Evolutionary conservation across 2,888 invertebrate genomes (phyloP).

Genomic region (Leucoptera coffeella): DNA sequence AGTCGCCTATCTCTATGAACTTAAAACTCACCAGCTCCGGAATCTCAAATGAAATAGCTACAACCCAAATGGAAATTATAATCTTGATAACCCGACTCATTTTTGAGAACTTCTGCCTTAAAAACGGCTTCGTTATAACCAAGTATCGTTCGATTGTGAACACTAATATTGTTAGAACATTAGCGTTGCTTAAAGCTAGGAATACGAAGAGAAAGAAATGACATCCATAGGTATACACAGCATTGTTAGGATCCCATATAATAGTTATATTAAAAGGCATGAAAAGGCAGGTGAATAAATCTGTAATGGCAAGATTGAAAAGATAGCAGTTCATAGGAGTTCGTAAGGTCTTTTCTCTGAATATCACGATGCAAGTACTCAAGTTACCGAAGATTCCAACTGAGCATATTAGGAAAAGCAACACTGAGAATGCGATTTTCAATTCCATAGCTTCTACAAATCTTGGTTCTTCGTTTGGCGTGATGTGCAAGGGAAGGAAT

Average conservation of each 20-base stretch:
- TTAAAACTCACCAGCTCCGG: conserved; percentile 53
- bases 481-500: too few species aligned
- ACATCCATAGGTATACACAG: conserved; percentile 73
- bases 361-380: conserved; percentile 71
- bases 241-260: conserved; percentile 68
- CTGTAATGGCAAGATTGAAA: conserved; percentile 71
- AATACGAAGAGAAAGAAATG: conserved; percentile 66
- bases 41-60: conserved; percentile 64
- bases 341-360: conserved; percentile 68
- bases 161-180: conserved; percentile 77
- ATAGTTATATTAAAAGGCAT: conserved; percentile 75
- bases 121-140: conserved; percentile 78
- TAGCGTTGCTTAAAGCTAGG: conserved; percentile 76
- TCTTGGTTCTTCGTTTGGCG: too few species aligned
- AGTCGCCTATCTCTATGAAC: conserved; percentile 22
- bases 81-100: conserved; percentile 74
- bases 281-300: conserved; percentile 62
- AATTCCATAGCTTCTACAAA: conserved; percentile 52
- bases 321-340: conserved; percentile 79
- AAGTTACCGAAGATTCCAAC: conserved; percentile 69
- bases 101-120: conserved; percentile 70
- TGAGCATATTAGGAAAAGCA: conserved; percentile 59
- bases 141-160: conserved; percentile 84
- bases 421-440: conserved; percentile 35
- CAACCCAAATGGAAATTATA: conserved; percentile 63